Conservation (phyloP, 2,113 vertebrate species). For the Platycercus adscitus region DNA sequence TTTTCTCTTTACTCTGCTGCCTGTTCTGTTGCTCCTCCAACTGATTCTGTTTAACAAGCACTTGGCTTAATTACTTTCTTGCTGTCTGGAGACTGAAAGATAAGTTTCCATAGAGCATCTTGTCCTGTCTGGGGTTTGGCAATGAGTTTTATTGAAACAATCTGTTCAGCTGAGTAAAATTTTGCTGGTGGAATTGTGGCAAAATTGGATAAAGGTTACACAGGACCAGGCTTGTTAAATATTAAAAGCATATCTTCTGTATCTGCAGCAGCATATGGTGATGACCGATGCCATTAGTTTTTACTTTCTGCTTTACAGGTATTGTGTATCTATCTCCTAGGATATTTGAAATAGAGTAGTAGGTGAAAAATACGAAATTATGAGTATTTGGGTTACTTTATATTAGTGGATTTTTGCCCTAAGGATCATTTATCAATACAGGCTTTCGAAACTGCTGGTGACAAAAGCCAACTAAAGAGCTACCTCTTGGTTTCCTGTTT, state of each 20-base stretch:
- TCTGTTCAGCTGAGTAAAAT: slow-evolving; percentile 7
- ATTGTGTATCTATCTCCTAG: background rate
- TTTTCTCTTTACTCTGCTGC: background rate
- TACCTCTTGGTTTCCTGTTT: background rate
- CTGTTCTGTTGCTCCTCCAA: background rate
- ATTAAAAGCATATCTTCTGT: background rate
- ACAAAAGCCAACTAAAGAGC: background rate
- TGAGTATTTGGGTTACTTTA: background rate
- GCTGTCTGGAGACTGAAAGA: background rate
- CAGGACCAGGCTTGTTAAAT: background rate
- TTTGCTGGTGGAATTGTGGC: background rate
- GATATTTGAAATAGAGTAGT: background rate
- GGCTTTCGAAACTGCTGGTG: background rate
- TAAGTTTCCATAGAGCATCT: slow-evolving; percentile 20
- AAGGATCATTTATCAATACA: background rate
- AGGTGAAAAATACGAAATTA: background rate
- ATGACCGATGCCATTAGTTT: background rate
- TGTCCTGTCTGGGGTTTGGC: background rate
- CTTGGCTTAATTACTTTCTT: slow-evolving; percentile 27
- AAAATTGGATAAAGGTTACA: background rate
- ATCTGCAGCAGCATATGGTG: background rate
- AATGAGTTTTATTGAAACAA: slow-evolving; percentile 1
- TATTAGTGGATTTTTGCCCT: background rate
- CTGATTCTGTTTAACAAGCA: background rate
- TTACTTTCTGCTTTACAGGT: background rate